These are phyloP conservation scores for Falco peregrinus DNA, from an alignment of 2,797 vertebrate species.

Conservation along the genomic window DNA sequence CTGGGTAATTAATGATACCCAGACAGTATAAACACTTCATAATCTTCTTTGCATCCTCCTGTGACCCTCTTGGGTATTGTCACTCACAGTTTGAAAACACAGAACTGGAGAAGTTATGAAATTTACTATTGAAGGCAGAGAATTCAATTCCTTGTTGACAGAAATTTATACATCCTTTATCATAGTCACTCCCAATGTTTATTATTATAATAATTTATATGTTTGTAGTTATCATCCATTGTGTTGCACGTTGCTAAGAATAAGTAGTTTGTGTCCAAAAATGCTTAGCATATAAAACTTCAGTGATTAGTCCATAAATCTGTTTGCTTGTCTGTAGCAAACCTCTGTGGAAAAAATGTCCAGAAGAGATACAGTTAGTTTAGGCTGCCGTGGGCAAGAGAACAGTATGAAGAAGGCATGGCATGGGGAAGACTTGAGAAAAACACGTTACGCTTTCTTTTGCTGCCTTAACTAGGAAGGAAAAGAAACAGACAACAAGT, in stretches of 20 bases:
- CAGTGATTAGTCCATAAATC: not conserved
- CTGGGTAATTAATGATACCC: constrained; percentile 26
- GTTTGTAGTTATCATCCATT: not conserved
- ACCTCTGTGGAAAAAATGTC: not conserved
- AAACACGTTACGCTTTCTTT: not conserved
- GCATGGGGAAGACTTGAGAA: not conserved
- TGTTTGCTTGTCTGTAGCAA: not conserved
- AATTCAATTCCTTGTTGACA: not conserved
- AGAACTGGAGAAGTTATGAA: not conserved
- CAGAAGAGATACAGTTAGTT: not conserved
- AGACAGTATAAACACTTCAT: constrained; percentile 1
- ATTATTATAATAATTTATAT: not conserved
- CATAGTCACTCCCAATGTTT: not conserved
- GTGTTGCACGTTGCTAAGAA: not conserved
- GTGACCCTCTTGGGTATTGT: not conserved
- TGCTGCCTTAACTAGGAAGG: not conserved
- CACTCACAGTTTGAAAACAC: not conserved
- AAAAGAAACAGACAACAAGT: not conserved
- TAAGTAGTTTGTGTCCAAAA: not conserved
- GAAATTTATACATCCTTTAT: not conserved
- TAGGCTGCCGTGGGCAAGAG: not conserved
- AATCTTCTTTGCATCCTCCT: not conserved
- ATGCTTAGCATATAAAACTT: not conserved
- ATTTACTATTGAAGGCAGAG: not conserved
- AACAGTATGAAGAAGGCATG: not conserved